These are phyloP conservation scores for Drosophila rellima DNA, from an alignment of 2,888 invertebrate genomes.

Conservation along the genomic window DNA sequence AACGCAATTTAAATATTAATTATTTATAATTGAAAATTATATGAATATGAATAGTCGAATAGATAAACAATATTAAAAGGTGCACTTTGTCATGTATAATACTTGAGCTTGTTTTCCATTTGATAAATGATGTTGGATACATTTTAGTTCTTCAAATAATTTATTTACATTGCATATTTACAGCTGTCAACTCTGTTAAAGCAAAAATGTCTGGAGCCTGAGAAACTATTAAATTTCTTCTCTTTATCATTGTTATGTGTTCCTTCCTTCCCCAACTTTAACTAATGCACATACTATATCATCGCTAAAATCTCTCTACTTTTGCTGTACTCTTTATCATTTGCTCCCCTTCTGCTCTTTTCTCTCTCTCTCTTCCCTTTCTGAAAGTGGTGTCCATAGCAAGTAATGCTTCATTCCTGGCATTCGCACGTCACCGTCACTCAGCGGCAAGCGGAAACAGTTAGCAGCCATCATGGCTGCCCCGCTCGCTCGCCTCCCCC, in stretches of 20 bases:
- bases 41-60: neutral
- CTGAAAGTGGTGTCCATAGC: conserved; percentile 39
- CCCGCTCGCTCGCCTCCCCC: conserved; percentile 16
- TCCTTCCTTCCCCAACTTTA: conserved; percentile 20
- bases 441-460: conserved; percentile 72
- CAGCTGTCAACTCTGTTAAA: neutral
- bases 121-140: neutral
- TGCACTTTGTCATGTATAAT: neutral
- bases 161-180: neutral
- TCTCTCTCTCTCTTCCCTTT: neutral
- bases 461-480: conserved; percentile 66
- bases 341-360: neutral
- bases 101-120: neutral
- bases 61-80: neutral
- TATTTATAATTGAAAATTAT: neutral
- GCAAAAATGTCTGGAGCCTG: neutral
- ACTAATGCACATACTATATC: conserved; percentile 58
- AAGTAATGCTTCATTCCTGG: conserved; percentile 64
- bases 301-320: conserved; percentile 39
- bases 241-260: neutral
- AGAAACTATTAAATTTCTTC: neutral
- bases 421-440: conserved; percentile 66
- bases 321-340: conserved; percentile 8
- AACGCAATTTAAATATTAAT: neutral
- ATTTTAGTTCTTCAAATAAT: neutral